Percentiles rank a stretch among this genome's conserved stretches.
Evolutionary conservation across 2,888 invertebrate species (phyloP).

Genomic region (Kuschelorhynchus macadamiae): DNA sequence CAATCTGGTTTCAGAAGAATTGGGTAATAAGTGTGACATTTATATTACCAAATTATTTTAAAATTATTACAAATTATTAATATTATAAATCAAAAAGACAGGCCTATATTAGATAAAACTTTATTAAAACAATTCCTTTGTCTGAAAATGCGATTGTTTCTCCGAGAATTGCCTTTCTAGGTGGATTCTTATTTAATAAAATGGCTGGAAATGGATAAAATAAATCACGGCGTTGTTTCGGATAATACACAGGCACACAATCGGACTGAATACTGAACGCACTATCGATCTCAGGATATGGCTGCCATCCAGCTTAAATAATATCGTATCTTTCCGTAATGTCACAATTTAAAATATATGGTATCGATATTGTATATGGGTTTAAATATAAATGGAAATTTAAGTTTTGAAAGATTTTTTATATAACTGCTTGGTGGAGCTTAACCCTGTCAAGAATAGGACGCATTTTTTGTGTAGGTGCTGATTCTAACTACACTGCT

Average conservation of each 20-base stretch:
- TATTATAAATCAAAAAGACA: constrained; percentile 25
- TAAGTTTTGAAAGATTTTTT: no score
- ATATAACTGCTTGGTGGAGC: no score
- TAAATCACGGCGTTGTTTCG: constrained; percentile 56
- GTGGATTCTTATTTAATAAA: constrained; percentile 49
- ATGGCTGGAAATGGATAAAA: constrained; percentile 49
- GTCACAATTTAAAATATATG: no score
- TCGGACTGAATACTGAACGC: constrained; percentile 53
- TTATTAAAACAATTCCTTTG: constrained; percentile 38
- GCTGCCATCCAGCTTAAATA: constrained; percentile 52
- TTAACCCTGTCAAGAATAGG: no score
- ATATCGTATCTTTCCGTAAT: no score
- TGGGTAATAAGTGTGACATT: background rate
- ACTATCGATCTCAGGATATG: constrained; percentile 48
- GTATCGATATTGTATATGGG: no score
- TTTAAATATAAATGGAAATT: no score
- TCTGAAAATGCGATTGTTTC: constrained; percentile 34
- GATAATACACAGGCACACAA: constrained; percentile 53
- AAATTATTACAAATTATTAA: no score
- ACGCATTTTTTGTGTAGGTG: no score
- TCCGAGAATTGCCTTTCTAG: constrained; percentile 28
- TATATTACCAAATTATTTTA: no score
- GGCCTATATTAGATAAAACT: constrained; percentile 30
- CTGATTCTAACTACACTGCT: no score
- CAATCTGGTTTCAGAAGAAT: no score